Conservation (phyloP, 2,113 vertebrate species). For the Chloropsis cyanopogon region DNA sequence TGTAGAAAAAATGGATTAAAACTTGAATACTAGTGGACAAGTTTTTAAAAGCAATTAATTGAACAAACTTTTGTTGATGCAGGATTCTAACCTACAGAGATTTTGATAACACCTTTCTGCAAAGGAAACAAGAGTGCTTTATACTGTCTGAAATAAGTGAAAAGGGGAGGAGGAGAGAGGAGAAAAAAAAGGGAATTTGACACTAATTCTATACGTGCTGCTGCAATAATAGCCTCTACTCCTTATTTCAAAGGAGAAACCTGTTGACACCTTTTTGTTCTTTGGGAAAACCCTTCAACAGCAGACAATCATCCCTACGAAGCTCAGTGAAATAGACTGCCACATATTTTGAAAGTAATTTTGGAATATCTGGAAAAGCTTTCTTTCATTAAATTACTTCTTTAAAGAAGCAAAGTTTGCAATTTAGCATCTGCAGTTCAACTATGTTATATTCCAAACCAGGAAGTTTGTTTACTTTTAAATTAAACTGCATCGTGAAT, state of each 20-base stretch:
- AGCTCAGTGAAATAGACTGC: background rate
- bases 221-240: background rate
- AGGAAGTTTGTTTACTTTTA: background rate
- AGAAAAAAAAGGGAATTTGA: background rate
- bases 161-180: accelerated
- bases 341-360: background rate
- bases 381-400: background rate
- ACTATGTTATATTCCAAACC: background rate
- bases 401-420: background rate
- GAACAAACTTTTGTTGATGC: background rate
- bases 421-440: background rate
- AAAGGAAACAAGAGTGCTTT: background rate
- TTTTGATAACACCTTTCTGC: background rate
- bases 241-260: background rate
- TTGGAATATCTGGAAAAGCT: background rate
- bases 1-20: background rate
- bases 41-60: background rate
- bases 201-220: accelerated
- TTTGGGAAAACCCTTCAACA: background rate
- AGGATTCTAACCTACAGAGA: background rate
- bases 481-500: background rate
- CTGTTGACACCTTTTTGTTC: background rate
- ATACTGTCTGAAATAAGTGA: background rate
- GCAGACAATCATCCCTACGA: background rate
- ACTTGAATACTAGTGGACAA: background rate